A percentile compares a stretch with the other conserved stretches of the same genome.
Evolutionary conservation across 2,113 vertebrate species (phyloP).

Genomic region (Larimichthys polyactis): DNA sequence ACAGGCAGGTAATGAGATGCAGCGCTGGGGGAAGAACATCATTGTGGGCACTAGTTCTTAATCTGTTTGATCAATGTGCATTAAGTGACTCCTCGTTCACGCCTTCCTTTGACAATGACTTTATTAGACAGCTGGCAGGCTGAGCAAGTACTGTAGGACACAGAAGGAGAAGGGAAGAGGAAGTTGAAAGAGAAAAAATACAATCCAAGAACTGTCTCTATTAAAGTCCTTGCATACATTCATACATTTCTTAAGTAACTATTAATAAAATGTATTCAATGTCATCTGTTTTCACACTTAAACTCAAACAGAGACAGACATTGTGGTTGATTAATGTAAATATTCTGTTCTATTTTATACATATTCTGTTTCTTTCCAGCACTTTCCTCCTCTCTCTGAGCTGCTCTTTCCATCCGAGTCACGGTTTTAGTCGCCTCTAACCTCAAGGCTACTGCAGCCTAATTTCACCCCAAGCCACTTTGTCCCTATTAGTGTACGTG

Average conservation of each 20-base stretch:
- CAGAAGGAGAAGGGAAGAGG: not conserved
- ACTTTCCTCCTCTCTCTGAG: not conserved
- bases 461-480: slow-evolving; percentile 38
- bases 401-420: slow-evolving; percentile 21
- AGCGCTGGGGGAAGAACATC: slow-evolving; percentile 50
- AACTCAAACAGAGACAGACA: not conserved
- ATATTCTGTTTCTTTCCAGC: not conserved
- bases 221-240: not conserved
- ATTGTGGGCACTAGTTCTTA: slow-evolving; percentile 62
- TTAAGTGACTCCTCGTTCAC: slow-evolving; percentile 52
- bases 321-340: not conserved
- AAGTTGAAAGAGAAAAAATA: not conserved
- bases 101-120: slow-evolving; percentile 44
- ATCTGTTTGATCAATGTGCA: slow-evolving; percentile 70
- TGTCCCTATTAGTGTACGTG: slow-evolving; percentile 7
- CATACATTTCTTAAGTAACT: not conserved
- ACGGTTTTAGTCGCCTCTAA: slow-evolving; percentile 11
- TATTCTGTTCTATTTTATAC: not conserved
- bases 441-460: slow-evolving; percentile 42
- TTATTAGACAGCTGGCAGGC: slow-evolving; percentile 37
- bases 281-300: not conserved
- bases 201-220: not conserved
- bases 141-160: slow-evolving; percentile 8
- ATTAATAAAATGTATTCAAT: not conserved
- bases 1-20: slow-evolving; percentile 59